phyloP scores from a whole-genome alignment of 2,797 vertebrate genomes.

The Oreortyx pictus region DNA sequence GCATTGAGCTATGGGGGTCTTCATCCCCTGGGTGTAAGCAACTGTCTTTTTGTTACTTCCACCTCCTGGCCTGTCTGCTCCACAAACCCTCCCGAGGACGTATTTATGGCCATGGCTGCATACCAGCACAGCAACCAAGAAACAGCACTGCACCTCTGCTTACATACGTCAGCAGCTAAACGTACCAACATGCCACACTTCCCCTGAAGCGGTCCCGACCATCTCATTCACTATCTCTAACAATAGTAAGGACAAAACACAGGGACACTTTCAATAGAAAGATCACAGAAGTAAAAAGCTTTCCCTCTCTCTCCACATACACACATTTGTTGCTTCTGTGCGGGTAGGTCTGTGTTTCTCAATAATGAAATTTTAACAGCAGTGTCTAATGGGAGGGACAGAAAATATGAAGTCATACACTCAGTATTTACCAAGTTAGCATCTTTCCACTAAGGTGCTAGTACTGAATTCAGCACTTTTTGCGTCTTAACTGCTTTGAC shows the following conservation, averaged over 20 bases:
- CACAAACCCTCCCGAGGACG: background rate
- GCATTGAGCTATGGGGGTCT: background rate
- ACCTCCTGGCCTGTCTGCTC: background rate
- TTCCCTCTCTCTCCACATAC: background rate
- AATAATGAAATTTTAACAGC: background rate
- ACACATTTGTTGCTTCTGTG: background rate
- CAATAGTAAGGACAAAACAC: constrained; percentile 7
- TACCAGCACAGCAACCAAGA: background rate
- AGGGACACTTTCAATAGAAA: background rate
- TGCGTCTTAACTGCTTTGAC: background rate
- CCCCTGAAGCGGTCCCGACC: background rate
- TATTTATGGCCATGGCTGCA: background rate
- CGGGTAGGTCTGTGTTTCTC: background rate
- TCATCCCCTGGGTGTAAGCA: background rate
- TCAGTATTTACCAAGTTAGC: background rate
- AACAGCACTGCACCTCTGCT: background rate
- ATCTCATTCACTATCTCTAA: constrained; percentile 13
- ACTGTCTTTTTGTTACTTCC: background rate
- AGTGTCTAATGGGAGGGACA: background rate
- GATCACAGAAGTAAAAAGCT: background rate
- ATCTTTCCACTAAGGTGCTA: background rate
- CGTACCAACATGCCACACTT: background rate
- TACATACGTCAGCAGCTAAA: background rate
- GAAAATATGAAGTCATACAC: background rate
- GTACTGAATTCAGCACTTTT: background rate